These are phyloP conservation scores for Orthosia gothica DNA, from an alignment of 2,888 invertebrate species.

Conservation along the genomic window DNA sequence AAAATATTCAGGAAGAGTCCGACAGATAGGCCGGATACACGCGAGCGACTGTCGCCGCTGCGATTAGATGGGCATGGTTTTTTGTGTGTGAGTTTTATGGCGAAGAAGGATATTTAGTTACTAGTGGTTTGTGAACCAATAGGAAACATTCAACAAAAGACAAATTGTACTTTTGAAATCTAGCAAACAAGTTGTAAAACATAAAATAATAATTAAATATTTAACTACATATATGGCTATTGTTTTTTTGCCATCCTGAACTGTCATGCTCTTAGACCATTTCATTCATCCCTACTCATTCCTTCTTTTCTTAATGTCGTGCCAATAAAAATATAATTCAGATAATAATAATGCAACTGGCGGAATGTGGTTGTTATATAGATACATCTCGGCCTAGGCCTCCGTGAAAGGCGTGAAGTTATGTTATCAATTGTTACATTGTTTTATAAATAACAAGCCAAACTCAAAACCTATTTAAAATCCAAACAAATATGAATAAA, in stretches of 20 bases:
- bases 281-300: neutral
- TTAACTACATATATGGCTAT: too few species aligned
- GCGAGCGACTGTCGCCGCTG: constrained; percentile 32
- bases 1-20: constrained; percentile 54
- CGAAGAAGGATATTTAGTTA: constrained; percentile 1
- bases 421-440: too few species aligned
- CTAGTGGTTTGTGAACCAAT: too few species aligned
- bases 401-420: too few species aligned
- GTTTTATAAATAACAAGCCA: neutral
- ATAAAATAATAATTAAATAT: too few species aligned
- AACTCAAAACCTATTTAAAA: constrained; percentile 17
- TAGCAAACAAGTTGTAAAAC: too few species aligned
- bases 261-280: neutral
- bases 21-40: constrained; percentile 27
- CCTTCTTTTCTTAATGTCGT: neutral
- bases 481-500: constrained; percentile 37
- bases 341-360: too few species aligned
- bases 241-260: neutral
- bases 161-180: too few species aligned
- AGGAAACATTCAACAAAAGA: too few species aligned
- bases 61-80: constrained; percentile 5
- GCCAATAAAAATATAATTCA: too few species aligned
- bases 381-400: too few species aligned
- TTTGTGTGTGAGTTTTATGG: constrained; percentile 16
- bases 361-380: too few species aligned